Percentiles rank a stretch among this genome's conserved stretches.
phyloP scores from a whole-genome alignment of 2,888 invertebrate genomes.

The Nemurella pictetii region DNA sequence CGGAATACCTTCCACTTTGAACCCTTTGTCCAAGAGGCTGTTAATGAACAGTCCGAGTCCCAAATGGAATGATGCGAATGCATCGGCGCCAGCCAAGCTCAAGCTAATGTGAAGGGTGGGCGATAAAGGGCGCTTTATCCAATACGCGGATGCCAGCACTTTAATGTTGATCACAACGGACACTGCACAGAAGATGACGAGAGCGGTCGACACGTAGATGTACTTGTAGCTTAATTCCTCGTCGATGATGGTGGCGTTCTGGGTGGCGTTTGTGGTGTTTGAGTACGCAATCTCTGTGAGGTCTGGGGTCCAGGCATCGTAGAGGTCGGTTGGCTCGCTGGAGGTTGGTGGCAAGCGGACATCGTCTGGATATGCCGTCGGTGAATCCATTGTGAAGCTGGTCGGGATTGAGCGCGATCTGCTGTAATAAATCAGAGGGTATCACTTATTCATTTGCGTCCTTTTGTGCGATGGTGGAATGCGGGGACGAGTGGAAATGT shows the following conservation, averaged over 20 bases:
- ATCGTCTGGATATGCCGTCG: not conserved
- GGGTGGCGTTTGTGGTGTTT: conserved; percentile 6
- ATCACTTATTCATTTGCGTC: not conserved
- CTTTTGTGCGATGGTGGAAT: not conserved
- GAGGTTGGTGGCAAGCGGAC: not conserved
- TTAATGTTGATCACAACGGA: conserved; percentile 59
- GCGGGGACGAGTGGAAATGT: not conserved
- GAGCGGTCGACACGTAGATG: conserved; percentile 47
- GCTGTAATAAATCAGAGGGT: not conserved
- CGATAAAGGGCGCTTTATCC: conserved; percentile 60
- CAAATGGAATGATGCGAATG: conserved; percentile 58
- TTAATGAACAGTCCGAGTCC: conserved; percentile 59
- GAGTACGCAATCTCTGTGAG: not conserved
- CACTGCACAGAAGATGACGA: conserved; percentile 57
- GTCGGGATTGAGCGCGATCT: not conserved
- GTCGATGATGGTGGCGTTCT: not conserved
- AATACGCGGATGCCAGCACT: conserved; percentile 58
- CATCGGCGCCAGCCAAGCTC: conserved; percentile 62
- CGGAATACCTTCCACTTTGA: conserved; percentile 41
- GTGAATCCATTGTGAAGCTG: not conserved
- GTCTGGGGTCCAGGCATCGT: not conserved
- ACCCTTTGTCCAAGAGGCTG: conserved; percentile 55
- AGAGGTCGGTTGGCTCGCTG: not conserved
- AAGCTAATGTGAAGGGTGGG: conserved; percentile 63
- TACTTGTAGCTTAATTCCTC: conserved; percentile 43